These are phyloP conservation scores for Meteorus colon DNA, from an alignment of 2,888 invertebrate genomes.

Conservation along the genomic window DNA sequence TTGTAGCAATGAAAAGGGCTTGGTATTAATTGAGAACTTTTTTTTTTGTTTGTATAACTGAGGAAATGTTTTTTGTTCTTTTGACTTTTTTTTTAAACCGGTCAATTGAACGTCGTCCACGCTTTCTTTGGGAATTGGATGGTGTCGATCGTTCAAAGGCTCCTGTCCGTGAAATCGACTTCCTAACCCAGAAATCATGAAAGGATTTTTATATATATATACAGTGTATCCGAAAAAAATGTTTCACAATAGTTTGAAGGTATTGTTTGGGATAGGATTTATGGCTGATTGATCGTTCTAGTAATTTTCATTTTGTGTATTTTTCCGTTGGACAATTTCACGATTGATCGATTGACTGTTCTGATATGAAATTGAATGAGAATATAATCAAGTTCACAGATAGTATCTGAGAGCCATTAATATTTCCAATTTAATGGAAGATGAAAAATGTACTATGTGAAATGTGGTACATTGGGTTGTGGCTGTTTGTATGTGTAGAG, in stretches of 20 bases:
- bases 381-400: slow-evolving; percentile 4
- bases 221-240: background rate
- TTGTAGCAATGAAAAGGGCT: too few species aligned
- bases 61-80: slow-evolving; percentile 7
- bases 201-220: background rate
- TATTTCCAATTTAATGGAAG: background rate
- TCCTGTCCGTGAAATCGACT: slow-evolving; percentile 50
- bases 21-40: background rate
- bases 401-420: background rate
- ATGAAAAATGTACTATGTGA: background rate
- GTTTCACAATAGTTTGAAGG: background rate
- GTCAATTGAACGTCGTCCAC: slow-evolving; percentile 29
- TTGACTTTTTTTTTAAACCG: background rate
- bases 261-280: background rate
- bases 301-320: background rate
- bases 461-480: slow-evolving; percentile 5
- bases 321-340: slow-evolving; percentile 22
- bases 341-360: background rate
- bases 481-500: background rate
- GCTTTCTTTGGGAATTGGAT: slow-evolving; percentile 38
- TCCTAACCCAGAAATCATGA: slow-evolving; percentile 53
- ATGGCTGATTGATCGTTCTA: background rate
- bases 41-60: background rate
- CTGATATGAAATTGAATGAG: slow-evolving; percentile 4
- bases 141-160: slow-evolving; percentile 30